These are phyloP conservation scores for Thymelicus lineola DNA, from an alignment of 2,888 invertebrate species.

Conservation along the genomic window DNA sequence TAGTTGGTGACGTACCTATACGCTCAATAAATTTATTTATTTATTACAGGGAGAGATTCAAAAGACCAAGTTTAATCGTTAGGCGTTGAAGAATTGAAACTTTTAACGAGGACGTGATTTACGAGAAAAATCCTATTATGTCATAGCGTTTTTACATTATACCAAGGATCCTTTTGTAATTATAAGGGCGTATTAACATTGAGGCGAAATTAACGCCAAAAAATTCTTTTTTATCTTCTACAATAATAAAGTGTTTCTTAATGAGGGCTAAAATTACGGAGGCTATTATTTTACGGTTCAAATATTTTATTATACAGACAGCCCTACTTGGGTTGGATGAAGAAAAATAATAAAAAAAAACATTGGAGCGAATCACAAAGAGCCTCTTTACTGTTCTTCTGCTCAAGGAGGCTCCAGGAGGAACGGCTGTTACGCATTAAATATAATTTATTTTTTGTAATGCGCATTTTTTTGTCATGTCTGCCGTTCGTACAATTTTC, in stretches of 20 bases:
- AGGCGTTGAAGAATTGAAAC: constrained; percentile 24
- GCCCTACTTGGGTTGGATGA: constrained; percentile 58
- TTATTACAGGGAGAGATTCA: not conserved
- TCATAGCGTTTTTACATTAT: constrained; percentile 4
- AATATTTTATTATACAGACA: constrained; percentile 72
- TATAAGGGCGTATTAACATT: constrained; percentile 55
- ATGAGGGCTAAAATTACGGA: constrained; percentile 69
- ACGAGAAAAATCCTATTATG: constrained; percentile 22
- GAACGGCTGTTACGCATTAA: constrained; percentile 64
- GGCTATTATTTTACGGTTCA: constrained; percentile 73
- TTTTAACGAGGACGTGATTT: constrained; percentile 30
- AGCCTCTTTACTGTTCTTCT: constrained; percentile 66
- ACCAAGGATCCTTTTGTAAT: constrained; percentile 29
- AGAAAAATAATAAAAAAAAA: constrained; percentile 71
- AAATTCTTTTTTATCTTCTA: constrained; percentile 48
- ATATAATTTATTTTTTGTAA: constrained; percentile 64
- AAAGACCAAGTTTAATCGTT: constrained; percentile 19
- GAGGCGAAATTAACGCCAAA: constrained; percentile 53
- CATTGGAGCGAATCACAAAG: constrained; percentile 66
- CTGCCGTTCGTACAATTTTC: constrained; percentile 46
- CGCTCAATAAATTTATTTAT: not conserved
- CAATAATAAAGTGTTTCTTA: constrained; percentile 61
- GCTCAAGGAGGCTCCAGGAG: constrained; percentile 57
- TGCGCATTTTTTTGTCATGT: constrained; percentile 50
- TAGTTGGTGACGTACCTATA: no score